Conservation (phyloP, 2,797 vertebrate species). For the Gymnopithys bicolor region DNA sequence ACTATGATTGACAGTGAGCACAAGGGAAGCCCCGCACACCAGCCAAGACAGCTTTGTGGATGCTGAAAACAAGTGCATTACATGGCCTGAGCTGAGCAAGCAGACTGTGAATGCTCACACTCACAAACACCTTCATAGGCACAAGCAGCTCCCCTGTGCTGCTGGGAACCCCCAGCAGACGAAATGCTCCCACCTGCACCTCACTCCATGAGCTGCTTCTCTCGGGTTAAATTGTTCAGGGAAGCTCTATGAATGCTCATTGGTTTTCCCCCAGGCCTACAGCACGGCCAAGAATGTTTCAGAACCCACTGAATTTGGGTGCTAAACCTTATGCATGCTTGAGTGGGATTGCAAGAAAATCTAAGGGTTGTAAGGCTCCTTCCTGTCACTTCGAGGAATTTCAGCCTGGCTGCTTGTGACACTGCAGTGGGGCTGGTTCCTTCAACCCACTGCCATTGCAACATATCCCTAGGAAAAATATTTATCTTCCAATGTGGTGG, state of each 20-base stretch:
- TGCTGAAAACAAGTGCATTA: neutral
- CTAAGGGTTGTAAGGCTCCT: neutral
- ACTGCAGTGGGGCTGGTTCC: neutral
- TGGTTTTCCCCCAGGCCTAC: neutral
- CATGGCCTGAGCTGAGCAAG: neutral
- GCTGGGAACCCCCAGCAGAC: neutral
- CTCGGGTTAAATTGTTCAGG: neutral
- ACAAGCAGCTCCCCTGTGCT: rapidly evolving
- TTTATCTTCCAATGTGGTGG: rapidly evolving
- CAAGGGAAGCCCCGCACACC: neutral
- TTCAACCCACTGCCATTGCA: neutral
- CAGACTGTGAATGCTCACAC: rapidly evolving
- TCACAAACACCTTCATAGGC: neutral
- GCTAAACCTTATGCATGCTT: rapidly evolving
- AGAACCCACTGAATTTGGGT: neutral
- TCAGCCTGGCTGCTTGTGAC: rapidly evolving
- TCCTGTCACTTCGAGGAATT: neutral
- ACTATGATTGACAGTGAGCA: rapidly evolving
- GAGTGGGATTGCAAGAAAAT: neutral
- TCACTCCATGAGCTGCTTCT: rapidly evolving
- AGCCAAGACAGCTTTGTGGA: neutral
- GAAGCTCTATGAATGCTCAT: rapidly evolving
- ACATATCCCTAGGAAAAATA: rapidly evolving
- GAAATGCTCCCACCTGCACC: rapidly evolving
- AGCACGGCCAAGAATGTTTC: rapidly evolving